Conservation (phyloP, 2,113 vertebrate species). For the Corynorhinus townsendii region DNA sequence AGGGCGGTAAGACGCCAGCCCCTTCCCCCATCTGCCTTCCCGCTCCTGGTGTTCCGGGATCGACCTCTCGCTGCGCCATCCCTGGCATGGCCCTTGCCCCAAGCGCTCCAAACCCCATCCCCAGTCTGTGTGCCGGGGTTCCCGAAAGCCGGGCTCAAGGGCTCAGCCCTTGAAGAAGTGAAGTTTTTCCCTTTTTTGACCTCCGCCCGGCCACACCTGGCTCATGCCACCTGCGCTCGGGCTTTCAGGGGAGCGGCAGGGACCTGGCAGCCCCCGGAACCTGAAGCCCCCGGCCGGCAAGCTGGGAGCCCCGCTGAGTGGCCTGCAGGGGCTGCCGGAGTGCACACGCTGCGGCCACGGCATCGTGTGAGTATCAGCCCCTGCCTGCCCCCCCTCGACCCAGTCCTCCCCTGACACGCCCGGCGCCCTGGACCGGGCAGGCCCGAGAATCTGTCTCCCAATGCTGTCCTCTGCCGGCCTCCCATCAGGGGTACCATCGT, state of each 20-base stretch:
- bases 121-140: background rate
- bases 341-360: slow-evolving; percentile 93
- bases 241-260: slow-evolving; percentile 84
- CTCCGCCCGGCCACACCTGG: background rate
- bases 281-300: slow-evolving; percentile 88
- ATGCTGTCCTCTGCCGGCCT: background rate
- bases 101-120: background rate
- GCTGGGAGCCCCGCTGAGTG: slow-evolving; percentile 83
- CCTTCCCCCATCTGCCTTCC: background rate
- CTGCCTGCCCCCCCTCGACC: background rate
- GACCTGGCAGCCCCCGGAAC: slow-evolving; percentile 79
- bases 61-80: background rate
- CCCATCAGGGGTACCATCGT: slow-evolving; percentile 92
- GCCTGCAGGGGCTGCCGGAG: slow-evolving; percentile 92
- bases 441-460: accelerated
- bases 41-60: background rate
- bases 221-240: background rate
- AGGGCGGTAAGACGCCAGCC: slow-evolving; percentile 84
- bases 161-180: background rate
- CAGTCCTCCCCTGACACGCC: background rate
- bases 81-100: background rate
- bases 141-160: background rate
- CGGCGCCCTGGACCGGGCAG: accelerated
- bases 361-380: slow-evolving; percentile 90
- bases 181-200: background rate